Conservation (phyloP, 2,888 invertebrate species). For the Ommatoiulus sabulosus region DNA sequence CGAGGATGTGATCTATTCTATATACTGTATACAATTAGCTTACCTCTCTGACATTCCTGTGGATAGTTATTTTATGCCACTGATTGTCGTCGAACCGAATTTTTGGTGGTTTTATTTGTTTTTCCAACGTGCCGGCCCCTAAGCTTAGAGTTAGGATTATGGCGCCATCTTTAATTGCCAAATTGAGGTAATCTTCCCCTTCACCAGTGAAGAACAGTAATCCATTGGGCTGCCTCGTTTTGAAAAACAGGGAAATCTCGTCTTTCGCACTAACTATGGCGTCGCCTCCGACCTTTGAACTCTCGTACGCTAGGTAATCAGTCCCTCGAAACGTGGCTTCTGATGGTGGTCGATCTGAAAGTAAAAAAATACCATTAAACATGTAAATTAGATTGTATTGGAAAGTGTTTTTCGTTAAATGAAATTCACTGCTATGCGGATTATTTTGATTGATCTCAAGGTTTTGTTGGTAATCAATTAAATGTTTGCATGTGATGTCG, state of each 20-base stretch:
- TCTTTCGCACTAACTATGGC: conserved; percentile 92
- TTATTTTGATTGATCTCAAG: too few species aligned
- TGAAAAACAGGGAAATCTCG: conserved; percentile 90
- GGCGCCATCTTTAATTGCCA: conserved; percentile 90
- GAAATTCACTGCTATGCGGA: too few species aligned
- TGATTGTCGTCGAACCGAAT: conserved; percentile 95
- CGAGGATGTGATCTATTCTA: too few species aligned
- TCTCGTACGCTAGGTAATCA: conserved; percentile 91
- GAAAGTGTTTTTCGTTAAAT: background rate
- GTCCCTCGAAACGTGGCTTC: conserved; percentile 93
- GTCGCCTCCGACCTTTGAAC: conserved; percentile 86
- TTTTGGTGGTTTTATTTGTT: conserved; percentile 81
- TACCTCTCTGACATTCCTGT: conserved; percentile 91
- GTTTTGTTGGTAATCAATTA: too few species aligned
- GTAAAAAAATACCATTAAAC: conserved; percentile 63
- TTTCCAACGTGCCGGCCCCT: conserved; percentile 65
- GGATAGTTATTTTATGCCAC: conserved; percentile 94
- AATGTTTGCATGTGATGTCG: too few species aligned
- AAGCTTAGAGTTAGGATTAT: conserved; percentile 89
- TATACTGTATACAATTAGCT: conserved; percentile 61
- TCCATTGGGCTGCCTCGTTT: conserved; percentile 90
- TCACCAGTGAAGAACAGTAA: conserved; percentile 94
- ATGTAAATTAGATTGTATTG: background rate
- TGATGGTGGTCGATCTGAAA: conserved; percentile 89
- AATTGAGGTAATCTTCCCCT: conserved; percentile 87